These are phyloP conservation scores for Lepilemur septentrionalis DNA, from an alignment of 2,797 vertebrate genomes.

Conservation along the genomic window DNA sequence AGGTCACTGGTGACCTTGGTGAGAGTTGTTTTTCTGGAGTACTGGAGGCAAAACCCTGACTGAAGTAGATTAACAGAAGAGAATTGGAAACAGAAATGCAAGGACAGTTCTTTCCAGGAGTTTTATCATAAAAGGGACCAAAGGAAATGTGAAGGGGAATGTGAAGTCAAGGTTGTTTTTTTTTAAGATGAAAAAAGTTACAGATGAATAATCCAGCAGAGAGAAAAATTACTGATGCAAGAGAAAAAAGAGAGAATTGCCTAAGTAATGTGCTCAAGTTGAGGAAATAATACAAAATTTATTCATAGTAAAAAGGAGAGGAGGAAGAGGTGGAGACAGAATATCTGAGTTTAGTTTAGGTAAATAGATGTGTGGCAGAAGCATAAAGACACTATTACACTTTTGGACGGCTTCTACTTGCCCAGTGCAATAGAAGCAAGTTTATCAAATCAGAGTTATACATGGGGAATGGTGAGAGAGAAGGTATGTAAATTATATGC, in stretches of 20 bases:
- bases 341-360: background rate
- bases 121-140: background rate
- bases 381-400: background rate
- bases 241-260: background rate
- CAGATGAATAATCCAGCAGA: background rate
- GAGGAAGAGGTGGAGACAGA: background rate
- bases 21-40: background rate
- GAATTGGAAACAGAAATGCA: background rate
- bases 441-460: background rate
- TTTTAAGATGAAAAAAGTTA: background rate
- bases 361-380: accelerated
- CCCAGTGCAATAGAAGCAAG: background rate
- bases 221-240: background rate
- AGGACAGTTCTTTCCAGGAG: background rate
- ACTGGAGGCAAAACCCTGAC: background rate
- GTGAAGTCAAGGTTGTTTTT: background rate
- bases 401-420: background rate
- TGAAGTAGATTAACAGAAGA: background rate
- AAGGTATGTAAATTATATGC: background rate
- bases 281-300: background rate
- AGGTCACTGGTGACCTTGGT: background rate
- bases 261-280: background rate
- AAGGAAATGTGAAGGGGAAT: no score
- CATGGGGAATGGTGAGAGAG: background rate
- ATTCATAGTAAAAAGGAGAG: background rate